Evolutionary conservation across 1,140 invertebrate genomes (phyloP).

Genomic region (Octopus sinensis): DNA sequence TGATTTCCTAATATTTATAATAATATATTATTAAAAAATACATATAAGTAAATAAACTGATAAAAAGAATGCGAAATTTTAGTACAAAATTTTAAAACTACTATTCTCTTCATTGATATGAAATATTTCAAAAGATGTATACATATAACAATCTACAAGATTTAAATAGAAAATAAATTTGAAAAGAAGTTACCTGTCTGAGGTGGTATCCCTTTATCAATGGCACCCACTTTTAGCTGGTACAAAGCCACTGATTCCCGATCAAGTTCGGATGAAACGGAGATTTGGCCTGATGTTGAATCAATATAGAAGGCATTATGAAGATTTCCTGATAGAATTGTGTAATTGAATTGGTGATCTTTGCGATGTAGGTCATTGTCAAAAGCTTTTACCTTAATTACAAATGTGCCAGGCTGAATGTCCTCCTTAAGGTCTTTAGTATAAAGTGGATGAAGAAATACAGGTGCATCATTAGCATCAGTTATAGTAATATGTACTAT

Average conservation of each 20-base stretch:
- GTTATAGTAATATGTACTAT: conserved; percentile 89
- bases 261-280: conserved; percentile 64
- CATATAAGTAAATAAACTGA: no score
- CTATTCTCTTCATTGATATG: neutral
- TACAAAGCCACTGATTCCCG: conserved; percentile 76
- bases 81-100: neutral
- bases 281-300: conserved; percentile 64
- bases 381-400: conserved; percentile 77
- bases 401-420: conserved; percentile 68
- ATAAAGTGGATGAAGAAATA: conserved; percentile 77
- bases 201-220: conserved; percentile 77
- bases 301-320: conserved; percentile 86
- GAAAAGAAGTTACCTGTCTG: conserved; percentile 64
- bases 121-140: neutral
- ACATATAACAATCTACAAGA: no score
- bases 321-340: conserved; percentile 79
- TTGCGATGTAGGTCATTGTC: conserved; percentile 88
- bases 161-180: no score
- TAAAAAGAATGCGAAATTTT: no score
- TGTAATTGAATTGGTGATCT: conserved; percentile 89
- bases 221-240: conserved; percentile 81
- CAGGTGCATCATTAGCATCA: conserved; percentile 92
- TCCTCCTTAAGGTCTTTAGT: conserved; percentile 75
- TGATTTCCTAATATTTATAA: no score
- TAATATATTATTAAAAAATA: no score